Percentiles rank a stretch among this genome's conserved stretches.
These are phyloP conservation scores for Brachyopa scutellaris DNA, from an alignment of 2,888 invertebrate genomes.

Conservation along the genomic window DNA sequence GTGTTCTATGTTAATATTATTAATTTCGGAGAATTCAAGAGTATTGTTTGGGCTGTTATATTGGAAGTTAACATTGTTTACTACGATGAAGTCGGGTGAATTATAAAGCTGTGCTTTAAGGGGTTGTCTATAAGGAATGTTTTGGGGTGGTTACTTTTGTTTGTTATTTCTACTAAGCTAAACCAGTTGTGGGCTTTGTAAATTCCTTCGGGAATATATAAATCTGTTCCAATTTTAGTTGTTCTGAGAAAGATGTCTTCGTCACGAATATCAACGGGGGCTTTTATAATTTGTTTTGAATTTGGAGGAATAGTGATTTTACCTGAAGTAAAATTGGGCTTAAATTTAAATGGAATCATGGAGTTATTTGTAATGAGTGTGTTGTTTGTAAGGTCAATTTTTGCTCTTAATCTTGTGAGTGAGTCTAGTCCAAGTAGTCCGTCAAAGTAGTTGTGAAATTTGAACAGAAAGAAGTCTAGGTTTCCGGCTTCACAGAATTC, in stretches of 20 bases:
- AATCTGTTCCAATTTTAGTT: background rate
- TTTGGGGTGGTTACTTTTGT: no score
- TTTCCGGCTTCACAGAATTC: constrained; percentile 21
- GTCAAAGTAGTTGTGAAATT: constrained; percentile 42
- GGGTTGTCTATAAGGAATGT: no score
- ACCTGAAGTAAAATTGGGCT: constrained; percentile 31
- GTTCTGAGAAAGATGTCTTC: background rate
- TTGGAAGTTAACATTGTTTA: background rate
- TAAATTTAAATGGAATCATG: constrained; percentile 9
- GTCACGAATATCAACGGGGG: background rate
- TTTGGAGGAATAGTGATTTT: constrained; percentile 6
- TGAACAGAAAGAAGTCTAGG: background rate
- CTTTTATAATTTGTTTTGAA: constrained; percentile 2
- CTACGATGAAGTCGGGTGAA: background rate
- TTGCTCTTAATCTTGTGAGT: constrained; percentile 2
- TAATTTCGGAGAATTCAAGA: no score
- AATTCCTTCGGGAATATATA: background rate
- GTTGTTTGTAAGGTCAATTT: constrained; percentile 12
- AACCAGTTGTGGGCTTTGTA: constrained; percentile 10
- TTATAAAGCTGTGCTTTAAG: background rate
- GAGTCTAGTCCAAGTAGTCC: constrained; percentile 40
- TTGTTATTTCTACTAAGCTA: background rate
- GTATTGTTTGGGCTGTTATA: background rate
- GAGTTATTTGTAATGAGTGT: constrained; percentile 12
- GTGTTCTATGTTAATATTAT: no score